Percentiles rank a stretch among this genome's conserved stretches.
Evolutionary conservation across 1,140 invertebrate genomes (phyloP).

Genomic region (Pogonomyrmex californicus): DNA sequence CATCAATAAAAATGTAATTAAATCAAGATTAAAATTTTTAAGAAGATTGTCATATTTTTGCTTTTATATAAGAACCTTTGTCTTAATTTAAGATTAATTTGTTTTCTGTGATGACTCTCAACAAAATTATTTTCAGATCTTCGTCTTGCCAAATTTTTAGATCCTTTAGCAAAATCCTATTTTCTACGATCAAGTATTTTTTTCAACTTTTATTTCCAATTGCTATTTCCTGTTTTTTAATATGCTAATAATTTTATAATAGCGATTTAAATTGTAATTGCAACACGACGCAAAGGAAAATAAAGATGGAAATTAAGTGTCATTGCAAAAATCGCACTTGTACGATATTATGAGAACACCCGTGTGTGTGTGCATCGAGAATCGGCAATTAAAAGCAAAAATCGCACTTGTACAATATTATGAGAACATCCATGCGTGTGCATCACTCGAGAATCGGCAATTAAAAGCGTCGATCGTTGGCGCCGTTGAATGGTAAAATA

Average conservation of each 20-base stretch:
- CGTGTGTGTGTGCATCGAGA: background rate
- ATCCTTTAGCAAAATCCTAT: too few relatives aligned
- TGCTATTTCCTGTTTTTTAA: background rate
- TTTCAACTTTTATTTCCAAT: background rate
- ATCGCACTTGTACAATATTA: background rate
- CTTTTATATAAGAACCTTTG: too few relatives aligned
- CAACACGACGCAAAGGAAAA: background rate
- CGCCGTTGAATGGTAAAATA: slow-evolving; percentile 11
- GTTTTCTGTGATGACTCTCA: too few relatives aligned
- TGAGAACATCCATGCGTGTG: background rate
- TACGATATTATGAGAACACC: background rate
- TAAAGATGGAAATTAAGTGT: background rate
- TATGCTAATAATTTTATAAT: background rate
- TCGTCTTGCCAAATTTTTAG: too few relatives aligned
- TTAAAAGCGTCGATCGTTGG: slow-evolving; percentile 13
- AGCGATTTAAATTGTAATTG: background rate
- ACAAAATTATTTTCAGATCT: too few relatives aligned
- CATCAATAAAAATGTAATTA: background rate
- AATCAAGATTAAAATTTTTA: too few relatives aligned
- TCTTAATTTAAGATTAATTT: too few relatives aligned
- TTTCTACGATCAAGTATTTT: too few relatives aligned
- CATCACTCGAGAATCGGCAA: background rate
- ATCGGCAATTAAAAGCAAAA: slow-evolving; percentile 11
- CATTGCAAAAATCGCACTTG: background rate
- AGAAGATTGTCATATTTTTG: too few relatives aligned